phyloP scores from a whole-genome alignment of 1,140 invertebrate genomes.

The Drosophila ficusphila region DNA sequence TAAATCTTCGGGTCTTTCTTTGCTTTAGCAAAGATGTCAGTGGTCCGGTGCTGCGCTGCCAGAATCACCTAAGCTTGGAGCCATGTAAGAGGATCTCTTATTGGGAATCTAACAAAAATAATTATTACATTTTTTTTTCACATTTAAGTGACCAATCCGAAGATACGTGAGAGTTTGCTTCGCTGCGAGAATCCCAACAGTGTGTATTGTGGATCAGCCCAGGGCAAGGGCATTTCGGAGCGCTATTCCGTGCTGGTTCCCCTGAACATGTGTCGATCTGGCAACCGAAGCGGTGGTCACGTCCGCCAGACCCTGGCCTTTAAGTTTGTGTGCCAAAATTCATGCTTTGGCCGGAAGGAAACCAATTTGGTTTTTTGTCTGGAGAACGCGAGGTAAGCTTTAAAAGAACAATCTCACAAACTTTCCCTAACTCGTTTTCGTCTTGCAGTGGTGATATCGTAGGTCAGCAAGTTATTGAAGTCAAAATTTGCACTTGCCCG shows the following conservation, averaged over 20 bases:
- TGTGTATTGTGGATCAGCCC: slow-evolving; percentile 53
- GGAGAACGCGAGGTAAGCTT: slow-evolving; percentile 61
- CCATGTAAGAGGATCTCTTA: slow-evolving; percentile 23
- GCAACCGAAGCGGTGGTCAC: slow-evolving; percentile 22
- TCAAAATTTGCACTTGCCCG: slow-evolving; percentile 79
- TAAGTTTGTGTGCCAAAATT: slow-evolving; percentile 77
- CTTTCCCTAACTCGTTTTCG: neutral
- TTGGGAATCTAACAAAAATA: neutral
- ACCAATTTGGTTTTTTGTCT: slow-evolving; percentile 71
- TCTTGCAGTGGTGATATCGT: slow-evolving; percentile 70
- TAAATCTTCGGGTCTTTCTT: slow-evolving; percentile 65
- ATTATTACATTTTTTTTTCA: neutral
- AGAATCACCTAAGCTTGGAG: slow-evolving; percentile 79
- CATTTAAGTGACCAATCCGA: slow-evolving; percentile 16
- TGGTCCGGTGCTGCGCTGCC: slow-evolving; percentile 72
- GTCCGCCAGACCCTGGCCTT: slow-evolving; percentile 72
- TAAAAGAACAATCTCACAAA: neutral
- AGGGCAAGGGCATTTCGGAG: slow-evolving; percentile 77
- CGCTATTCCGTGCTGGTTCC: slow-evolving; percentile 75
- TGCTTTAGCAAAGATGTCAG: slow-evolving; percentile 76
- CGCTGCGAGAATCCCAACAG: slow-evolving; percentile 75
- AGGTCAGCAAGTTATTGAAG: slow-evolving; percentile 62
- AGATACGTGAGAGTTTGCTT: slow-evolving; percentile 54
- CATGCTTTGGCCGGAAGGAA: slow-evolving; percentile 76
- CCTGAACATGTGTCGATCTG: slow-evolving; percentile 52